Evolutionary conservation across 2,797 vertebrate species (phyloP).

Genomic region (Diglossa cyanea): DNA sequence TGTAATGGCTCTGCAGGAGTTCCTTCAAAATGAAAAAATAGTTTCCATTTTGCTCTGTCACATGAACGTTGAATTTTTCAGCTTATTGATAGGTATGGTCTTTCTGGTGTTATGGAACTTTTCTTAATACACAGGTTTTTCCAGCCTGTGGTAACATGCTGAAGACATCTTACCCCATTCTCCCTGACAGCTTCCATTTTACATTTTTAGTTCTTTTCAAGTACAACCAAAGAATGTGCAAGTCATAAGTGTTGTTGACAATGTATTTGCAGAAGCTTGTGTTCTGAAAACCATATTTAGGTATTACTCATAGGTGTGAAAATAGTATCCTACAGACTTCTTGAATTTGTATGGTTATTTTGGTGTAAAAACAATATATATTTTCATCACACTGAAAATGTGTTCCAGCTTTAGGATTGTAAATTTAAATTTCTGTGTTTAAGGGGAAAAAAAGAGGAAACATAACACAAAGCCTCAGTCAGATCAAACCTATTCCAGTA

Average conservation of each 20-base stretch:
- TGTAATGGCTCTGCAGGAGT: neutral
- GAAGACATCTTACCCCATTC: neutral
- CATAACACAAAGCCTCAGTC: neutral
- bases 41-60: neutral
- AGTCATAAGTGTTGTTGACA: neutral
- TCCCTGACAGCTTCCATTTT: neutral
- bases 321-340: neutral
- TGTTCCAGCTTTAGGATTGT: neutral
- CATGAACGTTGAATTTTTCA: neutral
- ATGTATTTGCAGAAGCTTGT: neutral
- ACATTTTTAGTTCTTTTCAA: neutral
- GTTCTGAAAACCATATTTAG: neutral
- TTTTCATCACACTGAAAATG: neutral
- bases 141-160: neutral
- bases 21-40: neutral
- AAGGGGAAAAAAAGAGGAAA: neutral
- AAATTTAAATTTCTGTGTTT: neutral
- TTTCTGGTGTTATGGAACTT: neutral
- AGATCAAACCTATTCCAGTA: neutral
- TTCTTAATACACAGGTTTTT: neutral
- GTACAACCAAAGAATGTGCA: neutral
- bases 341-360: neutral
- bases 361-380: neutral
- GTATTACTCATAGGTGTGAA: neutral
- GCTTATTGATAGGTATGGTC: neutral